A percentile compares a stretch with the other conserved stretches of the same genome.
These are phyloP conservation scores for Pristionchus japonicus DNA, from an alignment of 2,888 invertebrate genomes.

Conservation along the genomic window DNA sequence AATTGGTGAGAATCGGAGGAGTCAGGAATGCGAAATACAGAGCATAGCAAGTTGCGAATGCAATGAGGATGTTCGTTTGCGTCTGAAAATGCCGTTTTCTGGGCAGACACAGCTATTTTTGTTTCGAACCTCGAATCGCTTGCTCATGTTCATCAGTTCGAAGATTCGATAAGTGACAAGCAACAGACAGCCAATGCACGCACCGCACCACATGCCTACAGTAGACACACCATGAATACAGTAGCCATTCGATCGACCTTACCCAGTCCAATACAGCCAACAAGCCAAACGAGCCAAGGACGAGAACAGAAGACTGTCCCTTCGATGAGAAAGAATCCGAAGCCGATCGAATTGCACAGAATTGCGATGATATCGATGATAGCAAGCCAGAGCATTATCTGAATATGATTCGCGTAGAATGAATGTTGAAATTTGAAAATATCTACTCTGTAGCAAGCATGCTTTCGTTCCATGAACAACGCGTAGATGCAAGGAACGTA, in stretches of 20 bases:
- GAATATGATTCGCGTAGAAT: background rate
- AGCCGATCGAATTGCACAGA: background rate
- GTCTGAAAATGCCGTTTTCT: too few species aligned
- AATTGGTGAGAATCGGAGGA: background rate
- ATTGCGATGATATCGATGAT: background rate
- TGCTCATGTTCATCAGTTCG: background rate
- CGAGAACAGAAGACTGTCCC: background rate
- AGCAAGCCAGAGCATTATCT: slow-evolving; percentile 26
- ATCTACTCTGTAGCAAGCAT: background rate
- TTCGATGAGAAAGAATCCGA: background rate
- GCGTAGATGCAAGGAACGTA: background rate
- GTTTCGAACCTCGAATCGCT: background rate
- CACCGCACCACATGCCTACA: slow-evolving; percentile 17
- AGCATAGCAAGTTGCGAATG: background rate
- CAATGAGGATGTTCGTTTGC: background rate
- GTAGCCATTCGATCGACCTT: too few species aligned
- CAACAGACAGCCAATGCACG: slow-evolving; percentile 7
- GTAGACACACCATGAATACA: too few species aligned
- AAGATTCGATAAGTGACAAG: background rate
- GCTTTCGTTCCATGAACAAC: background rate
- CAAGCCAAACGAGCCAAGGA: background rate
- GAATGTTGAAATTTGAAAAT: too few species aligned
- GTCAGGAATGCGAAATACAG: background rate
- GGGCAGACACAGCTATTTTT: too few species aligned
- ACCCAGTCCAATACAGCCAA: background rate